A percentile compares a stretch with the other conserved stretches of the same genome.
Conservation (phyloP, 2,113 vertebrate genomes). For the Cairina moschata region DNA sequence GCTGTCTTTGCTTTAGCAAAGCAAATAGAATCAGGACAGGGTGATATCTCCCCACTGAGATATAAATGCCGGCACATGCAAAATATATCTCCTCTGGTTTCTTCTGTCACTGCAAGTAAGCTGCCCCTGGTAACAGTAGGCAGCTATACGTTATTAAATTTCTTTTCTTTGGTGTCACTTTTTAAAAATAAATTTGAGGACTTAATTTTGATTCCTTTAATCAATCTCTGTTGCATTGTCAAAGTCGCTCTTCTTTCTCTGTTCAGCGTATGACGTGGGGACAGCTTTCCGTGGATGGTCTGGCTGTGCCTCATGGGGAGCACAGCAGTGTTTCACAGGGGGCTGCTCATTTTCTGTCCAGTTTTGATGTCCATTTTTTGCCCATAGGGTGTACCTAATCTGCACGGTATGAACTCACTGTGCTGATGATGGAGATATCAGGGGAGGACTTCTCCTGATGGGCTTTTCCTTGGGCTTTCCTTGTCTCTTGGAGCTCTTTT, state of each 20-base stretch:
- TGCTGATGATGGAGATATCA: rapidly evolving
- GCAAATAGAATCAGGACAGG: not conserved
- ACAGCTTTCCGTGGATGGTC: not conserved
- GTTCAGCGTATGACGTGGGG: not conserved
- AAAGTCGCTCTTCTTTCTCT: rapidly evolving
- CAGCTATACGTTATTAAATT: not conserved
- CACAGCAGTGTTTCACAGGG: not conserved
- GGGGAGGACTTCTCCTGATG: not conserved
- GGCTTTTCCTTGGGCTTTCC: not conserved
- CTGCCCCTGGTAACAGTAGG: not conserved
- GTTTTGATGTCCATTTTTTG: not conserved
- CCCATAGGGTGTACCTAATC: rapidly evolving
- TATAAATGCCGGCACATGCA: not conserved
- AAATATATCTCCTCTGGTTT: not conserved
- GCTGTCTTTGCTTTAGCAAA: not conserved
- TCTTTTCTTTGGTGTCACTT: not conserved
- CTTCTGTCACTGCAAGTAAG: not conserved
- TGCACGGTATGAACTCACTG: not conserved
- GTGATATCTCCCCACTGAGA: not conserved
- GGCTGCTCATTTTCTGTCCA: not conserved
- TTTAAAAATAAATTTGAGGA: not conserved
- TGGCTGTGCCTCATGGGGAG: rapidly evolving
- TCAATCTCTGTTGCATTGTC: rapidly evolving
- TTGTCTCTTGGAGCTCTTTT: not conserved
- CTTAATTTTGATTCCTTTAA: not conserved